Evolutionary conservation across 2,113 vertebrate genomes (phyloP).

Genomic region (Hippopotamus amphibius): DNA sequence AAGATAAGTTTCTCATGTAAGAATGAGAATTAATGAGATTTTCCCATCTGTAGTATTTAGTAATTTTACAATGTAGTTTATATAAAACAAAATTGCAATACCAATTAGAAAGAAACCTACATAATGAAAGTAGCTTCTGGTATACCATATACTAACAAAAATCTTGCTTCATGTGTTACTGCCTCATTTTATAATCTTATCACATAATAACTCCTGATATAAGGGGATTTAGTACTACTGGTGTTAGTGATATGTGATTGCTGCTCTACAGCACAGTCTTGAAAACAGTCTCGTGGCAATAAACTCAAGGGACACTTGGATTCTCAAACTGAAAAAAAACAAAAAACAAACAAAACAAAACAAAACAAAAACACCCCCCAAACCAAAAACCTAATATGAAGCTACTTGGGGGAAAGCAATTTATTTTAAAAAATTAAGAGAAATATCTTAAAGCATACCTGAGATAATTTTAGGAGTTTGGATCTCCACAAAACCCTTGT

Average conservation of each 20-base stretch:
- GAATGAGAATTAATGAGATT: conserved; percentile 30
- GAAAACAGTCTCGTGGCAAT: conserved; percentile 1
- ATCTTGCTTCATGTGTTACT: conserved; percentile 1
- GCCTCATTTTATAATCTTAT: conserved; percentile 24
- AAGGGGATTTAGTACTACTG: neutral
- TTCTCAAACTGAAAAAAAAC: conserved; percentile 1
- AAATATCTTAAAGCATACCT: conserved; percentile 86
- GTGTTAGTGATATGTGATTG: neutral
- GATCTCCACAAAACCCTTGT: conserved; percentile 98
- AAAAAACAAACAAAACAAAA: neutral
- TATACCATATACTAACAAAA: neutral
- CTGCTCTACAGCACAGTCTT: neutral
- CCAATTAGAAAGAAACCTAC: conserved; percentile 64
- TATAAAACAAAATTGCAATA: conserved; percentile 72
- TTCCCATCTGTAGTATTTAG: neutral
- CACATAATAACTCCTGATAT: neutral
- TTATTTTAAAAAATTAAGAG: neutral
- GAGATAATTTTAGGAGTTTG: conserved; percentile 99
- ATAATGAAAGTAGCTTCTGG: conserved; percentile 66
- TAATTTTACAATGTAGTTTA: conserved; percentile 44
- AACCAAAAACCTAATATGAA: neutral
- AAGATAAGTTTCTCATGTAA: conserved; percentile 23
- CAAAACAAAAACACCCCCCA: neutral
- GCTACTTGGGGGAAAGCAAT: neutral
- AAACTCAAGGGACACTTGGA: neutral